phyloP scores from a whole-genome alignment of 1,140 invertebrate genomes.

The Melanaphis sacchari region DNA sequence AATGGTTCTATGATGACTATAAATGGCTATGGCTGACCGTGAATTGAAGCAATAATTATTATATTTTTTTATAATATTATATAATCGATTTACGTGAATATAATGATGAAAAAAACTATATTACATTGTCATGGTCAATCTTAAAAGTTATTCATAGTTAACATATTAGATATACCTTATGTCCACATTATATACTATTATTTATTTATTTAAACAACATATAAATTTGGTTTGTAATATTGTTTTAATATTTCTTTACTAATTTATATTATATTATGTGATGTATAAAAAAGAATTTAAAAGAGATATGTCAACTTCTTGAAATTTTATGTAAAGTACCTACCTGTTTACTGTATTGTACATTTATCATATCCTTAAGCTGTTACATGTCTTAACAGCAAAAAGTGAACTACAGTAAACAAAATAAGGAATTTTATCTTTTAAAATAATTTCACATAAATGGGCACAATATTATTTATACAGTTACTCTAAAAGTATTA shows the following conservation, averaged over 20 bases:
- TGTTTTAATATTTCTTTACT: background rate
- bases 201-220: background rate
- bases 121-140: background rate
- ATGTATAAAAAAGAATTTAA: constrained; percentile 5
- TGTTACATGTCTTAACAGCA: background rate
- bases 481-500: background rate
- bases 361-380: background rate
- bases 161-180: background rate
- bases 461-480: background rate
- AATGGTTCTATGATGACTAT: background rate
- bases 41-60: background rate
- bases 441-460: background rate
- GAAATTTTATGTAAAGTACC: background rate
- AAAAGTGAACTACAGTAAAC: background rate
- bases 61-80: background rate
- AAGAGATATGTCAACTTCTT: background rate
- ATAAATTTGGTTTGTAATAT: background rate
- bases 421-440: background rate
- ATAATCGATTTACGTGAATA: background rate
- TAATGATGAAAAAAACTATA: background rate
- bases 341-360: background rate
- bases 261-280: background rate
- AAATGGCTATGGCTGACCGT: background rate
- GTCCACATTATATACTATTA: background rate
- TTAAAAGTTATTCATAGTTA: background rate